Conservation (phyloP, 2,113 vertebrate species). For the human (Homo sapiens) region DNA sequence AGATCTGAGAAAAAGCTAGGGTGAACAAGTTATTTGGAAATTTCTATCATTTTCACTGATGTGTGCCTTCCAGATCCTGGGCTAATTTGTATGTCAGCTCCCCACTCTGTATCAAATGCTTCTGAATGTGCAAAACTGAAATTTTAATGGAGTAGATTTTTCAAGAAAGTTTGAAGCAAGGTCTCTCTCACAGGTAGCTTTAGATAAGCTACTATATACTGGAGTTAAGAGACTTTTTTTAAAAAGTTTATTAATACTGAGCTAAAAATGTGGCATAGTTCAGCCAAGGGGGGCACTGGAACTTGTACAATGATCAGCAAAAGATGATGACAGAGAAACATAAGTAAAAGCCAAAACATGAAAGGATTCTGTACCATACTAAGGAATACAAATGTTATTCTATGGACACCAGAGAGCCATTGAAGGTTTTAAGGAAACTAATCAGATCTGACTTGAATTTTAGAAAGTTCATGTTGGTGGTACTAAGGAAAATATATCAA, state of each 20-base stretch:
- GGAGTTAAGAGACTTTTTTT: background rate
- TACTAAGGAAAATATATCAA: background rate
- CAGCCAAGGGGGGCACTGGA: background rate
- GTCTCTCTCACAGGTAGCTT: background rate
- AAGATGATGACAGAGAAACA: background rate
- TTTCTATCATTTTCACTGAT: background rate
- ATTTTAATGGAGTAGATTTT: background rate
- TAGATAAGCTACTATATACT: background rate
- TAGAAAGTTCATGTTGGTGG: background rate
- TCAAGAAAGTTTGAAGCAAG: background rate
- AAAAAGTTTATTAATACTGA: background rate
- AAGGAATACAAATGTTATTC: background rate
- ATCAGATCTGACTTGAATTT: constrained; percentile 16
- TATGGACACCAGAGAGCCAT: background rate
- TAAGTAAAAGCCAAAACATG: background rate
- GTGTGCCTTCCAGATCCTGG: background rate
- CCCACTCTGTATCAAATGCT: background rate
- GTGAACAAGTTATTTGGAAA: background rate
- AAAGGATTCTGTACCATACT: background rate
- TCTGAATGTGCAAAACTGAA: background rate
- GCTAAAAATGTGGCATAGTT: background rate
- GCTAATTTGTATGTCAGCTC: background rate
- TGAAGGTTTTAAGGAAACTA: background rate
- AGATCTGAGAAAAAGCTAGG: constrained; percentile 1
- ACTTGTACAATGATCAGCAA: background rate